Conservation (phyloP, 2,888 invertebrate genomes). For the Eubasilissa splendida region DNA sequence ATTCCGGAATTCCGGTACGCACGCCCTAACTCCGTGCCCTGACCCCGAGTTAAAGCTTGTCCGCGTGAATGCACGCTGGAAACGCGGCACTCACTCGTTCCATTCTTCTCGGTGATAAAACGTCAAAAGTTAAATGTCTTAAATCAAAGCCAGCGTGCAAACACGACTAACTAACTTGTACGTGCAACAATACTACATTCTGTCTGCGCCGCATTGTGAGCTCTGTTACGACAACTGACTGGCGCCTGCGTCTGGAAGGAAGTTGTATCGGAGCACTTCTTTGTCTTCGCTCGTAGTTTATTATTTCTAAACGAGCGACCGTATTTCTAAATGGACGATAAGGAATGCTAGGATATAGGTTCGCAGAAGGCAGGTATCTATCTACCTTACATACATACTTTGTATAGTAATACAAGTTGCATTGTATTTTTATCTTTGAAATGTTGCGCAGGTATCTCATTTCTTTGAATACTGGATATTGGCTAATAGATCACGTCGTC, state of each 20-base stretch:
- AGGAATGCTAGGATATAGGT: background rate
- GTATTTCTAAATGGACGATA: slow-evolving; percentile 16
- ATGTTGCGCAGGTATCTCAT: too few relatives aligned
- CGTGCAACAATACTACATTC: slow-evolving; percentile 21
- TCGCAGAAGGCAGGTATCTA: too few relatives aligned
- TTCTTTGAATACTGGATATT: too few relatives aligned
- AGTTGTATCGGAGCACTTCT: slow-evolving; percentile 26
- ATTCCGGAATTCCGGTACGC: too few relatives aligned
- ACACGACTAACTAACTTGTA: background rate
- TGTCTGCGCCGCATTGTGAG: slow-evolving; percentile 15
- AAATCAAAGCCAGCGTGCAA: slow-evolving; percentile 18
- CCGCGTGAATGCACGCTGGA: background rate
- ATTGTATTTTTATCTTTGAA: too few relatives aligned
- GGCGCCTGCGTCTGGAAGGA: slow-evolving; percentile 17
- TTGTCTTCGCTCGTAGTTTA: slow-evolving; percentile 13
- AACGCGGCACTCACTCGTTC: background rate
- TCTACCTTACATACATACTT: too few relatives aligned
- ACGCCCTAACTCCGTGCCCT: too few relatives aligned
- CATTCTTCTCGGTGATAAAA: slow-evolving; percentile 17
- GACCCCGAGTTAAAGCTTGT: background rate
- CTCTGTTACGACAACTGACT: slow-evolving; percentile 16
- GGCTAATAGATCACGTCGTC: too few relatives aligned
- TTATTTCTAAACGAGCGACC: slow-evolving; percentile 12
- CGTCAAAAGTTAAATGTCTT: background rate
- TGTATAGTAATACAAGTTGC: too few relatives aligned